Evolutionary conservation across 2,888 invertebrate genomes (phyloP), one percentile per base, ranked within the genome.

Genomic region (Troilus luridus): DNA sequence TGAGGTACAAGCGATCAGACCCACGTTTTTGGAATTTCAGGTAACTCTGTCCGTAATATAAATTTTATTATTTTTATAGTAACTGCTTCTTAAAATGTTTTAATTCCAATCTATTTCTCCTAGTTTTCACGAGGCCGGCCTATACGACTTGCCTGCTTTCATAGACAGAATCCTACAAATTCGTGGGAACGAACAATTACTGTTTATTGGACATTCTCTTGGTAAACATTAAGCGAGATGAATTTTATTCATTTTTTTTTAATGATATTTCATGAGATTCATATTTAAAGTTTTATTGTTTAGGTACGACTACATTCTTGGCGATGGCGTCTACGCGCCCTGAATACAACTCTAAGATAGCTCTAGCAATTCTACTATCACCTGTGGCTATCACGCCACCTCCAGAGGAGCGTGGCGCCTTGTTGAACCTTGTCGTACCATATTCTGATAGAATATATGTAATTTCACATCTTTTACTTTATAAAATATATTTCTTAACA

Each of bases 271-370:
- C 59, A 59, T 59, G 12, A 67, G n/a, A 67, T 77, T 77, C 0
- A 41, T 77, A 21, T 77, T 12, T n/a, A 58, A 54, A 1, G 1
- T 17, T 60, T 88, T 59, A n/a, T 58, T 56, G 19, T 12, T 59
- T 9, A 90, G 98, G 98, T 0, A 97, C 97, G 0, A 96, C 97
- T 0, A 95, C 96, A 93, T 95, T 96, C 92, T 96, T 96, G 93
- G 96, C 96, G 5, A 95, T 97, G 93, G 95, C 97, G 89, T 96
- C 97, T 0, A 95, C 95, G 41, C 94, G 95, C 92, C 96, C 96
- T 0, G 95, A 96, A 92, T 96, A 96, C 6, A 96, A 97, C 93
- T 95, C 96, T 88, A 94, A 97, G 77, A 95, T 95, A 93, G 95
- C 96, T 0, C 81, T 77, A 41, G 92, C 88, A 92, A 96, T 96